Evolutionary conservation across 2,113 vertebrate genomes (phyloP).

Genomic region (Mesitornis unicolor): DNA sequence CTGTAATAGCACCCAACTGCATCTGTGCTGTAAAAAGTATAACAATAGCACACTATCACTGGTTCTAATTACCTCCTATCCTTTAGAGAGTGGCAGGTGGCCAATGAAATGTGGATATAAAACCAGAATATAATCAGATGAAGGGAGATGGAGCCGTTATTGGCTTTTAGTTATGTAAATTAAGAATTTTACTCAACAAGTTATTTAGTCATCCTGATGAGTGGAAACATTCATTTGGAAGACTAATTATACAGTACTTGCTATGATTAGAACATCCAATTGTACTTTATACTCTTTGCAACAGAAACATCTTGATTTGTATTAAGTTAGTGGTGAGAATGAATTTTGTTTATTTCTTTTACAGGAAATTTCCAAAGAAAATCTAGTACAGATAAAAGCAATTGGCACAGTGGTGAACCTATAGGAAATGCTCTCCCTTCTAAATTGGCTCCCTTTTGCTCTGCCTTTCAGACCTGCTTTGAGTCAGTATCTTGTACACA

Average conservation of each 20-base stretch:
- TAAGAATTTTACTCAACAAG: constrained; percentile 68
- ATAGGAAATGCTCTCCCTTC: background rate
- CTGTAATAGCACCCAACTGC: constrained; percentile 48
- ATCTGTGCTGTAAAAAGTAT: constrained; percentile 58
- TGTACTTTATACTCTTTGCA: background rate
- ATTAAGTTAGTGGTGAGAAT: background rate
- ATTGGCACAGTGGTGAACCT: background rate
- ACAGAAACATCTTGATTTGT: background rate
- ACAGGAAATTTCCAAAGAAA: constrained; percentile 1
- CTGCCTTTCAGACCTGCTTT: background rate
- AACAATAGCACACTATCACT: constrained; percentile 32
- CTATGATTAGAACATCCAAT: constrained; percentile 58
- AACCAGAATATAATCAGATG: constrained; percentile 67
- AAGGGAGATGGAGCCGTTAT: constrained; percentile 64
- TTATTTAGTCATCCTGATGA: constrained; percentile 72
- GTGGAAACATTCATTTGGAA: constrained; percentile 72
- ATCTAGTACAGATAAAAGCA: background rate
- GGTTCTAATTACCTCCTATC: constrained; percentile 67
- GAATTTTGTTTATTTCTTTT: constrained; percentile 10
- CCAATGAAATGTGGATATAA: constrained; percentile 66
- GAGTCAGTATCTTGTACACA: background rate
- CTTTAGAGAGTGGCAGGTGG: constrained; percentile 63
- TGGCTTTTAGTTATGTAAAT: constrained; percentile 74
- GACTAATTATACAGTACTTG: constrained; percentile 67
- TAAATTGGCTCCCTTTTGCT: background rate